A percentile compares a stretch with the other conserved stretches of the same genome.
These are phyloP conservation scores for Sinhomidia bicolor DNA, from an alignment of 2,888 invertebrate genomes.

Conservation along the genomic window DNA sequence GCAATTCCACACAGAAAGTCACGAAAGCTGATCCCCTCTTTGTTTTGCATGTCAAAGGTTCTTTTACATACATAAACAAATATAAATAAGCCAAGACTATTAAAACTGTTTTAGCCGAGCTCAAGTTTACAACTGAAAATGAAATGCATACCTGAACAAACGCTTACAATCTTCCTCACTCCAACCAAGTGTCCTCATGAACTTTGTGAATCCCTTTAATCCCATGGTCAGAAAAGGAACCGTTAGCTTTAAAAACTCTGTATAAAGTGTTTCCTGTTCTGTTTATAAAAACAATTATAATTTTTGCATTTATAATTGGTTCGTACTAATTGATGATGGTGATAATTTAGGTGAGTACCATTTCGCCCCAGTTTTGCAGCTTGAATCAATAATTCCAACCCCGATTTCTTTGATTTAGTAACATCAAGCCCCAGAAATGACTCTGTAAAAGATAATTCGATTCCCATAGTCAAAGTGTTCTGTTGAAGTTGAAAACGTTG, in stretches of 20 bases:
- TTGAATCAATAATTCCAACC: slow-evolving; percentile 73
- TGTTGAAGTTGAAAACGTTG: slow-evolving; percentile 58
- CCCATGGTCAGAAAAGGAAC: slow-evolving; percentile 85
- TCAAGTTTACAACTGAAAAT: too few species aligned
- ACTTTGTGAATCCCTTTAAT: slow-evolving; percentile 83
- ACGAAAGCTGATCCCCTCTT: slow-evolving; percentile 84
- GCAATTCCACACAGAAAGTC: slow-evolving; percentile 86
- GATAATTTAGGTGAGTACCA: too few species aligned
- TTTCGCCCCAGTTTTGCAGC: slow-evolving; percentile 75
- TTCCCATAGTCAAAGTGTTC: slow-evolving; percentile 66
- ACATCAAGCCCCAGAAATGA: slow-evolving; percentile 69
- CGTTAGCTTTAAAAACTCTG: slow-evolving; percentile 84
- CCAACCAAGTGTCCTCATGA: slow-evolving; percentile 85
- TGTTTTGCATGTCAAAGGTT: slow-evolving; percentile 84
- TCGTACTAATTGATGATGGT: too few species aligned
- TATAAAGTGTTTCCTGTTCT: slow-evolving; percentile 85
- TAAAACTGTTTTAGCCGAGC: too few species aligned
- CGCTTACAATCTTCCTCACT: slow-evolving; percentile 80
- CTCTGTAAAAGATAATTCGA: slow-evolving; percentile 67
- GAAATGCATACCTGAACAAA: slow-evolving; percentile 58
- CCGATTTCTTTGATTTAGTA: slow-evolving; percentile 63
- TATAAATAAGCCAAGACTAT: too few species aligned
- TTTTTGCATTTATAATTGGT: too few species aligned
- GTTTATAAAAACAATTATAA: too few species aligned
- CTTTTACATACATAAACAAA: too few species aligned